Percentiles rank a stretch among this genome's conserved stretches.
Evolutionary conservation across 2,888 invertebrate species (phyloP).

Genomic region (Lordiphosa andalusiaca): DNA sequence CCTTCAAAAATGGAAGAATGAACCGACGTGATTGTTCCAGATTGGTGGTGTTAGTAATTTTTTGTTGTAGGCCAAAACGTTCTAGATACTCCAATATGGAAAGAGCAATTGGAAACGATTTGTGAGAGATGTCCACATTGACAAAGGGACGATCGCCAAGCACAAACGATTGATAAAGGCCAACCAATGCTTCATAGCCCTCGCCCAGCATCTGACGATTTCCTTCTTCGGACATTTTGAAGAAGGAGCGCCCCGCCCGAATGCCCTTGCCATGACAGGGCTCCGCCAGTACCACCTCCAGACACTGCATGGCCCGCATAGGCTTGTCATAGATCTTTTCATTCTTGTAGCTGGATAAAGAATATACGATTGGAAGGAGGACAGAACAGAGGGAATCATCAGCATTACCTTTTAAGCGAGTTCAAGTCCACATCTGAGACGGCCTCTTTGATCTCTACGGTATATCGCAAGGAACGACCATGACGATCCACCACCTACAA

Average conservation of each 20-base stretch:
- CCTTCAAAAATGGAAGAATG: slow-evolving; percentile 53
- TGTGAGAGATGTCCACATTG: slow-evolving; percentile 94
- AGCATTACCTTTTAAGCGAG: slow-evolving; percentile 66
- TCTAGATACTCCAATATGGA: slow-evolving; percentile 81
- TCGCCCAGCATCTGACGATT: slow-evolving; percentile 83
- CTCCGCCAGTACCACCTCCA: slow-evolving; percentile 85
- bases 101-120: slow-evolving; percentile 86
- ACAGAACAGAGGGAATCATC: neutral
- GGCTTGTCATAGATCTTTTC: slow-evolving; percentile 78
- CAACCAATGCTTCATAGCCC: slow-evolving; percentile 95
- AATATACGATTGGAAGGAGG: neutral
- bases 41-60: slow-evolving; percentile 12
- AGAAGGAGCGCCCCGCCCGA: slow-evolving; percentile 85
- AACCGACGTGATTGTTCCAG: slow-evolving; percentile 5
- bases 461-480: slow-evolving; percentile 53
- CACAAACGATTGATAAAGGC: slow-evolving; percentile 94
- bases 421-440: slow-evolving; percentile 64
- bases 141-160: slow-evolving; percentile 93
- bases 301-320: slow-evolving; percentile 82
- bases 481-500: slow-evolving; percentile 61
- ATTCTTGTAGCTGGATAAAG: slow-evolving; percentile 62
- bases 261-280: slow-evolving; percentile 76
- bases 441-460: slow-evolving; percentile 70
- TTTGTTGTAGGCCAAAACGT: slow-evolving; percentile 55
- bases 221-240: slow-evolving; percentile 81